phyloP scores from a whole-genome alignment of 2,113 vertebrate genomes.

The Loxodonta africana region DNA sequence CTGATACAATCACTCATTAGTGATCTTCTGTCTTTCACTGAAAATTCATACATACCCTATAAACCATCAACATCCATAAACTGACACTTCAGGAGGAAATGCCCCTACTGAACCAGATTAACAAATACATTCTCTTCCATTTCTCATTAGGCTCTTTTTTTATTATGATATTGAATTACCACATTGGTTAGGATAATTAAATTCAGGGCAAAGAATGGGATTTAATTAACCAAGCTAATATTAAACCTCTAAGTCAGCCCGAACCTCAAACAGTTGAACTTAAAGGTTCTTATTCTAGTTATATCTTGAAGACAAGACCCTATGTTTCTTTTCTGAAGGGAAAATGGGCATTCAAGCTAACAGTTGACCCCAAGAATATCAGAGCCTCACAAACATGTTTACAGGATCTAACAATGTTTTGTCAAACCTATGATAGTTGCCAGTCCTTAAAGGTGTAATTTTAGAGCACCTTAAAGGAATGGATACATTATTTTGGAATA shows the following conservation, averaged over 20 bases:
- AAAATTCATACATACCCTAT: conserved; percentile 67
- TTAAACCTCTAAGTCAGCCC: conserved; percentile 79
- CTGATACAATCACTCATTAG: conserved; percentile 46
- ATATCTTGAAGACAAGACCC: conserved; percentile 44
- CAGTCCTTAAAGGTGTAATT: conserved; percentile 11
- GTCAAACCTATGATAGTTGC: conserved; percentile 13
- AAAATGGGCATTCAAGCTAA: conserved; percentile 49
- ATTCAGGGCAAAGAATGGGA: conserved; percentile 83
- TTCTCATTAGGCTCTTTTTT: conserved; percentile 78
- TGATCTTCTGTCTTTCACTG: conserved; percentile 72
- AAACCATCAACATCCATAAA: conserved; percentile 71
- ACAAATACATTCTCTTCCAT: conserved; percentile 66
- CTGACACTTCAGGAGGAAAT: conserved; percentile 67
- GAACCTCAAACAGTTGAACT: conserved; percentile 52
- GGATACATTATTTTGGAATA: conserved; percentile 34
- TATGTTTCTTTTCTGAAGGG: conserved; percentile 48
- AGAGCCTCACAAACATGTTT: neutral
- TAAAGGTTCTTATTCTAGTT: conserved; percentile 63
- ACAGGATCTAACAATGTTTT: conserved; percentile 12
- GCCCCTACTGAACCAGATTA: conserved; percentile 45
- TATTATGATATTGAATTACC: conserved; percentile 88
- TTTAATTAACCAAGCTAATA: conserved; percentile 82
- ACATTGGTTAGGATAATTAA: conserved; percentile 87
- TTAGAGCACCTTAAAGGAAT: neutral
- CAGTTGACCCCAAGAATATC: neutral